Evolutionary conservation across 2,797 vertebrate species (phyloP).

Genomic region (Spea hammondii): DNA sequence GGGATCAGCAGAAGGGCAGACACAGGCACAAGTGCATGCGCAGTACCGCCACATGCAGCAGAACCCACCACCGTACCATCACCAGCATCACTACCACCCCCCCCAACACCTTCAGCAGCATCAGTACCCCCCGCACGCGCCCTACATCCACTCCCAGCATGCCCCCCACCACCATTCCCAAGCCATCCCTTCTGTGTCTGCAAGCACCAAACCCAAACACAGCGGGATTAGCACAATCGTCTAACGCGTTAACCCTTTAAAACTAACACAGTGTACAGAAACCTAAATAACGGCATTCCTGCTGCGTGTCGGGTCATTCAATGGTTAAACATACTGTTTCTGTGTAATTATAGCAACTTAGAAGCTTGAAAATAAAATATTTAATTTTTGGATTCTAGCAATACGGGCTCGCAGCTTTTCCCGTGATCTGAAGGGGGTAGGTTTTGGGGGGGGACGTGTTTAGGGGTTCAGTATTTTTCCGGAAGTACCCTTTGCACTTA

Average conservation of each 20-base stretch:
- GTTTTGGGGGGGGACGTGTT: constrained; percentile 57
- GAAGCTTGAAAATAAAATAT: constrained; percentile 67
- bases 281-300: not conserved
- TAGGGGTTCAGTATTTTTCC: constrained; percentile 81
- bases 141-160: constrained; percentile 69
- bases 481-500: constrained; percentile 73
- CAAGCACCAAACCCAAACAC: constrained; percentile 89
- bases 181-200: constrained; percentile 69
- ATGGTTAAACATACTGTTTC: constrained; percentile 66
- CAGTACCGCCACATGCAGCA: constrained; percentile 85
- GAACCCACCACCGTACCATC: constrained; percentile 90
- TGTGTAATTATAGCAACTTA: constrained; percentile 59
- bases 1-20: constrained; percentile 68
- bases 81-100: constrained; percentile 92
- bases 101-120: constrained; percentile 82
- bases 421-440: constrained; percentile 60
- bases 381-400: constrained; percentile 72
- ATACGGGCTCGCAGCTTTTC: constrained; percentile 68
- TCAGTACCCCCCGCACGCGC: constrained; percentile 71
- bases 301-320: constrained; percentile 57
- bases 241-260: constrained; percentile 60
- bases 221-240: constrained; percentile 97
- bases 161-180: constrained; percentile 74
- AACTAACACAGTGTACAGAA: not conserved
- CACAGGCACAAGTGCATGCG: constrained; percentile 66